Percentiles rank a stretch among this genome's conserved stretches.
These are phyloP conservation scores for Ips nitidus DNA, from an alignment of 1,140 invertebrate species.

Conservation along the genomic window DNA sequence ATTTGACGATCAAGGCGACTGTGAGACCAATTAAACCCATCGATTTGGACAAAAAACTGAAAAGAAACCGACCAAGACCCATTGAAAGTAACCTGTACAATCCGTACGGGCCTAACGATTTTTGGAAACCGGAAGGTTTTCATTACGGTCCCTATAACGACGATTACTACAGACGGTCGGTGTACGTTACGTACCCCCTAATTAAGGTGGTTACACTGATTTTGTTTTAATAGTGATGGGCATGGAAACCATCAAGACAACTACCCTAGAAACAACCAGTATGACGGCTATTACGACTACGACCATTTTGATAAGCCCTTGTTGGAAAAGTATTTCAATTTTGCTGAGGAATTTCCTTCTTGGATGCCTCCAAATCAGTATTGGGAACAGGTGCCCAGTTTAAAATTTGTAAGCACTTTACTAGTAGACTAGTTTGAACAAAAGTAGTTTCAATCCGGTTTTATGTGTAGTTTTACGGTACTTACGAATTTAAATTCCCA, in stretches of 20 bases:
- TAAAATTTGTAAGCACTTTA: slow-evolving; percentile 65
- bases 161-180: slow-evolving; percentile 21
- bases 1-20: slow-evolving; percentile 80
- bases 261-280: slow-evolving; percentile 4
- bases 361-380: slow-evolving; percentile 66
- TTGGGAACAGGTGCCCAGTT: slow-evolving; percentile 61
- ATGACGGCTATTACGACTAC: slow-evolving; percentile 34
- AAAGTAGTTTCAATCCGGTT: not conserved
- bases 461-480: slow-evolving; percentile 75
- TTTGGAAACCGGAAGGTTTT: slow-evolving; percentile 20
- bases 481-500: slow-evolving; percentile 81
- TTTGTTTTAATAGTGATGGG: not conserved
- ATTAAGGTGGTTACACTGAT: too few species aligned
- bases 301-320: slow-evolving; percentile 58
- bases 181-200: not conserved
- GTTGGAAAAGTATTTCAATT: slow-evolving; percentile 71
- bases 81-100: slow-evolving; percentile 27
- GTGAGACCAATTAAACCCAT: slow-evolving; percentile 66
- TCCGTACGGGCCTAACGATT: slow-evolving; percentile 24
- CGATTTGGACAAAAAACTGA: slow-evolving; percentile 43
- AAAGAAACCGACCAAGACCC: slow-evolving; percentile 32
- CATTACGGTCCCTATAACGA: slow-evolving; percentile 17
- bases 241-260: not conserved
- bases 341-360: slow-evolving; percentile 75
- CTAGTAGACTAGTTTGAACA: slow-evolving; percentile 51